Base-by-base conservation (phyloP, 2,113 vertebrate species). In the Mirza zaza region DNA sequence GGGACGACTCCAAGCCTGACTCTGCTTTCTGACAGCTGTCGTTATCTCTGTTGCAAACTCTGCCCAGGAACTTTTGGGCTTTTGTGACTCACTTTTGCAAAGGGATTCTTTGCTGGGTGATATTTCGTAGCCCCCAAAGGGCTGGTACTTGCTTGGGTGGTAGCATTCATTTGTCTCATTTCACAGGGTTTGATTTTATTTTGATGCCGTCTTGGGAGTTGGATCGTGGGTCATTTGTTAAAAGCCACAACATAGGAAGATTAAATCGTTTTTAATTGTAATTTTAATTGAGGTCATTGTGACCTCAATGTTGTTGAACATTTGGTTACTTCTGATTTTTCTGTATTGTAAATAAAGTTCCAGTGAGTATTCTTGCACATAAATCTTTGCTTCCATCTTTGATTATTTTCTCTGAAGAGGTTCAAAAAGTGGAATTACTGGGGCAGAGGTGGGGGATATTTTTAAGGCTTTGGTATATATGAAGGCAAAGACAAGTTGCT, bases 171-270 rank as follows among this genome's bases (percentile, higher is more conserved):
- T 21, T 48, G 75, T 57, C 18, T 48, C 5, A 12, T 39, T 29
- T 13, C 2, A 11, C 29, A 32, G 21, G 70, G 25, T 21, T 55
- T 14, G 48, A 5, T 48, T 86, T 83, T 87, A 21, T 79, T 87
- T 73, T 23, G 63, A 21, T 18, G 21, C 61, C 0, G 0, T 6
- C 4, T 1, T 63, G 61, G 68, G 36, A n/a, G 9, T 27, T 15
- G 12, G 57, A 7, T 45, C 5, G 59, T 70, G 42, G 12, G 70
- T 95, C 29, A 2, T 21, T 34, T 90, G 34, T 59, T 36, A 95
- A 42, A 63, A 4, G 34, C 65, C 34, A 10, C 27, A 4, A 0
- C 11, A 2, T 14, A 29, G 61, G 34, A 55, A 20, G 42, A 12
- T 6, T 27, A 61, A 4, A 34, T 50, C 6, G 13, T 67, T 90